These are phyloP conservation scores for Orientallactaga bullata DNA, from an alignment of 2,113 vertebrate species.

Conservation along the genomic window DNA sequence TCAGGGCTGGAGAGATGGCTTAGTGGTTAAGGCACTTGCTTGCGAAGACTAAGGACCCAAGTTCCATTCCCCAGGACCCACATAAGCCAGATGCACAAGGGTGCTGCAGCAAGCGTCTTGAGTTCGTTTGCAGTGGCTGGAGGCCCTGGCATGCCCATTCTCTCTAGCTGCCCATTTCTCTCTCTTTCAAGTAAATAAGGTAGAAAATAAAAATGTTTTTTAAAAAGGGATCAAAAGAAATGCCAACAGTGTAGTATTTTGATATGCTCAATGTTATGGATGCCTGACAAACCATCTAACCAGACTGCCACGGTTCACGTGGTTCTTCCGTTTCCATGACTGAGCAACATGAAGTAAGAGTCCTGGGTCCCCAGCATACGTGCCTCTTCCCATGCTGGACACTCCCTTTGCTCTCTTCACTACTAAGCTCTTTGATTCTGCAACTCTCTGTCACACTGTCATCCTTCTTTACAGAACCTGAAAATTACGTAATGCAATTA, in stretches of 20 bases:
- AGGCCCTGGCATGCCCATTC: no score
- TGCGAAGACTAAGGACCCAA: no score
- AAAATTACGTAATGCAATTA: not conserved
- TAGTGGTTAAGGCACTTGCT: no score
- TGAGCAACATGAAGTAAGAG: not conserved
- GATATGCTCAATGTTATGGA: not conserved
- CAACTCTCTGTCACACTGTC: not conserved
- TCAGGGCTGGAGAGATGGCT: no score
- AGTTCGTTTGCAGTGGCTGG: no score
- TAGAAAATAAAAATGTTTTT: no score
- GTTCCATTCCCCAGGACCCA: no score
- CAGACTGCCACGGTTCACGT: not conserved
- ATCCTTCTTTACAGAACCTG: conserved; percentile 4
- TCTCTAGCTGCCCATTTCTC: no score
- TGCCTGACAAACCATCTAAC: not conserved
- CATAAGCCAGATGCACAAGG: no score
- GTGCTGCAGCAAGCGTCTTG: no score
- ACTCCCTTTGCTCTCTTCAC: not conserved
- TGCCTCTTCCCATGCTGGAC: not conserved
- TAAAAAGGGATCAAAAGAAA: conserved; percentile 6
- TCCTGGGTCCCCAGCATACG: conserved; percentile 12
- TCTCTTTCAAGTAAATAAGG: no score
- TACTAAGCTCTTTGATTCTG: conserved; percentile 10
- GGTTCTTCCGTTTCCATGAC: not conserved
- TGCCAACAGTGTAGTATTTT: not conserved